Conservation (phyloP, 1,140 invertebrate genomes). For the Apis cerana region DNA sequence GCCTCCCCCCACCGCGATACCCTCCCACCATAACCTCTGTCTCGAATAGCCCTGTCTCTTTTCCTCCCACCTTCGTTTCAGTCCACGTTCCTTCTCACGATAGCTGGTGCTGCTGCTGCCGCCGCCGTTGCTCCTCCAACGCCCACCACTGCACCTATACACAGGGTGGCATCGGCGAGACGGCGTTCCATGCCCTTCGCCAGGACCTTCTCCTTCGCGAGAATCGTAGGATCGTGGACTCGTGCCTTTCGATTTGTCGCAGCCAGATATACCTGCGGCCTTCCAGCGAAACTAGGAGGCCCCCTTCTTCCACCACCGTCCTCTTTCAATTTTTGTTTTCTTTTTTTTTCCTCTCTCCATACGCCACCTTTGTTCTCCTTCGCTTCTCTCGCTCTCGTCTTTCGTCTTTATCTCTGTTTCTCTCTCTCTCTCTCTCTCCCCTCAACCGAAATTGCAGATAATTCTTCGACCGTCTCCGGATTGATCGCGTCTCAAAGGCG, state of each 20-base stretch:
- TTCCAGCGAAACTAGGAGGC: conserved; percentile 13
- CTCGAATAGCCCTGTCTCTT: background rate
- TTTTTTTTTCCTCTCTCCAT: background rate
- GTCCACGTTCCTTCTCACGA: background rate
- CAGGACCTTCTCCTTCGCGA: conserved; percentile 18
- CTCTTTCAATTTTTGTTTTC: background rate
- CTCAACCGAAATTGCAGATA: conserved; percentile 30
- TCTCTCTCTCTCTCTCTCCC: background rate
- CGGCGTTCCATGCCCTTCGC: conserved; percentile 33
- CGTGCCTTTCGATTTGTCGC: conserved; percentile 39
- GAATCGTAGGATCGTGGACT: conserved; percentile 24
- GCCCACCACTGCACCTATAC: conserved; percentile 8
- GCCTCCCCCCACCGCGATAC: background rate
- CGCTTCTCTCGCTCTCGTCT: too few species aligned
- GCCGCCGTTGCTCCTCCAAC: conserved; percentile 12
- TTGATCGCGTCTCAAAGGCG: conserved; percentile 10
- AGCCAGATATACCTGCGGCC: conserved; percentile 28
- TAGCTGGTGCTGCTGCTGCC: background rate
- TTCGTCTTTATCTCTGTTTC: background rate
- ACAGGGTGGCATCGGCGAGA: conserved; percentile 27
- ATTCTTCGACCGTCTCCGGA: background rate
- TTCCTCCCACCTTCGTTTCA: background rate
- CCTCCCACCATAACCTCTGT: background rate
- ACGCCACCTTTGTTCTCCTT: background rate
- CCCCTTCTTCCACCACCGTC: background rate